Percentiles rank a stretch among this genome's conserved stretches.
These are phyloP conservation scores for Synergus laeviventris DNA, from an alignment of 2,888 invertebrate species.

Conservation along the genomic window DNA sequence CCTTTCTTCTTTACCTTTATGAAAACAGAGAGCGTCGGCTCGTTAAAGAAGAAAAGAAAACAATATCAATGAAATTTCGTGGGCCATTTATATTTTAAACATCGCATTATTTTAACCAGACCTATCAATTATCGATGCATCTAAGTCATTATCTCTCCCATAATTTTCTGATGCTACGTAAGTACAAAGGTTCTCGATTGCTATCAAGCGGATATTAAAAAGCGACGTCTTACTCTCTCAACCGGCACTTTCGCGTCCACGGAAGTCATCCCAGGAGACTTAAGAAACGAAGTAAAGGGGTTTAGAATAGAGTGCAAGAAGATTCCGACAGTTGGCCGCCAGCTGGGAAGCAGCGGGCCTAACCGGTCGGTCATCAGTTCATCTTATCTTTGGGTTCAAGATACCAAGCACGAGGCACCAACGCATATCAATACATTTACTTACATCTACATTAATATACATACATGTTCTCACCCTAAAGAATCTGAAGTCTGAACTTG, in stretches of 20 bases:
- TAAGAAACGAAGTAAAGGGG: slow-evolving; percentile 26
- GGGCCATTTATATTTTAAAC: not conserved
- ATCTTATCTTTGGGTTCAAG: slow-evolving; percentile 48
- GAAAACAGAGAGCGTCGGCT: not conserved
- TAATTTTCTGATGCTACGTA: slow-evolving; percentile 6
- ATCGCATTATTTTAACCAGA: not conserved
- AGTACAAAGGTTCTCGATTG: slow-evolving; percentile 20
- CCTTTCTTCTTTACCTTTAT: not conserved
- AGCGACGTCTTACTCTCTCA: slow-evolving; percentile 9
- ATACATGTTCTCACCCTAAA: not conserved
- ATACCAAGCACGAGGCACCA: not conserved
- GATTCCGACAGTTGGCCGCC: slow-evolving; percentile 61
- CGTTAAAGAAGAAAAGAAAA: too few species aligned
- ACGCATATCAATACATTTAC: not conserved
- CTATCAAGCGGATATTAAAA: slow-evolving; percentile 39
- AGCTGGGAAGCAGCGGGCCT: slow-evolving; percentile 59
- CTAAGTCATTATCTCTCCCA: slow-evolving; percentile 7
- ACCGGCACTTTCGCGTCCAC: slow-evolving; percentile 30
- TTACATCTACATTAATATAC: too few species aligned
- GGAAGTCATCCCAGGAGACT: slow-evolving; percentile 12
- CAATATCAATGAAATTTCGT: too few species aligned
- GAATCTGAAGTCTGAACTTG: not conserved
- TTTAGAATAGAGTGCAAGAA: slow-evolving; percentile 32
- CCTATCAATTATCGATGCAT: slow-evolving; percentile 2
- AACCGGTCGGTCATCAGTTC: slow-evolving; percentile 39